Conservation (phyloP, 2,797 vertebrate species). For the Paratrypauchen microcephalus region DNA sequence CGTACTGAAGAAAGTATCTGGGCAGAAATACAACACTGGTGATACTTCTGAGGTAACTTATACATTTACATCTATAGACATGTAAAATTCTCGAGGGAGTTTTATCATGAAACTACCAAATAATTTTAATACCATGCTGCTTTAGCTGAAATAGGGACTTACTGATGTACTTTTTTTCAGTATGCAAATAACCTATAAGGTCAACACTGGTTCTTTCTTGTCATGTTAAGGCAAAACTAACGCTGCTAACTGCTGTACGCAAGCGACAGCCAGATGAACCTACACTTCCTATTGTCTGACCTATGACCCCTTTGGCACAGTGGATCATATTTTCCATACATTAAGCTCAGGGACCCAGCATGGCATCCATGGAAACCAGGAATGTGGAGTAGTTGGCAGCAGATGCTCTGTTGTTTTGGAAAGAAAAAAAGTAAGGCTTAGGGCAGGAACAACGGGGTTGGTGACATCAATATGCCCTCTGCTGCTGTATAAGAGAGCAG, state of each 20-base stretch:
- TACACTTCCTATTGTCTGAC: slow-evolving; percentile 57
- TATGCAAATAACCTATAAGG: slow-evolving; percentile 9
- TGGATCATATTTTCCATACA: slow-evolving; percentile 65
- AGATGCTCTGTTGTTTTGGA: slow-evolving; percentile 70
- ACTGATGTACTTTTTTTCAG: background rate
- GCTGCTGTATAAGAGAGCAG: slow-evolving; percentile 54
- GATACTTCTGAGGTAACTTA: slow-evolving; percentile 57
- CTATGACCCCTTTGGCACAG: slow-evolving; percentile 65
- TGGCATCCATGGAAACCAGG: slow-evolving; percentile 65
- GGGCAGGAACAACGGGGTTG: slow-evolving; percentile 49
- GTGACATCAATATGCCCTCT: slow-evolving; percentile 74
- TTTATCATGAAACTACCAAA: slow-evolving; percentile 26
- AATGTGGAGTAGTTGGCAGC: slow-evolving; percentile 73
- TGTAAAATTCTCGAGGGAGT: slow-evolving; percentile 31
- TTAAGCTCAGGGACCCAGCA: slow-evolving; percentile 40
- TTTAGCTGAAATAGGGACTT: slow-evolving; percentile 43
- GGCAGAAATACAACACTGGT: slow-evolving; percentile 43
- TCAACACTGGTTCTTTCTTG: slow-evolving; percentile 32
- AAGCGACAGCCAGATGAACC: slow-evolving; percentile 15
- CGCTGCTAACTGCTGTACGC: slow-evolving; percentile 14
- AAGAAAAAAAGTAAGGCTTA: slow-evolving; percentile 47
- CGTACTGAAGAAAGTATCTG: slow-evolving; percentile 39
- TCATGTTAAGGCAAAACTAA: slow-evolving; percentile 9
- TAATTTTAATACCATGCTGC: background rate
- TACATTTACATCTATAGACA: slow-evolving; percentile 20